Evolutionary conservation across 2,113 vertebrate species (phyloP), one percentile per base, ranked within the genome.

Genomic region (Himantopus leucocephalus): DNA sequence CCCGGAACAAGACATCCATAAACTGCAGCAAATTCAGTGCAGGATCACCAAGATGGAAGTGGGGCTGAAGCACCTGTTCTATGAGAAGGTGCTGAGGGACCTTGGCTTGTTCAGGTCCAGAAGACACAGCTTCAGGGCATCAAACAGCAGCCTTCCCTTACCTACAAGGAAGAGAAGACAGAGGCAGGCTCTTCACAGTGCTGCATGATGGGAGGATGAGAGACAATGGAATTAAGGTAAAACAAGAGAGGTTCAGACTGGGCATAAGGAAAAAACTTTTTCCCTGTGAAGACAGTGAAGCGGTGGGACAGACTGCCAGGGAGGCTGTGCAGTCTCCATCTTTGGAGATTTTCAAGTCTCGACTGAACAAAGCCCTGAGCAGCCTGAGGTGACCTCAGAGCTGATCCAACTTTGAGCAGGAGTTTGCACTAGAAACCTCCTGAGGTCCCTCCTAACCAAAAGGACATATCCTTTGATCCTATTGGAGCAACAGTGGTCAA

Each of bases 21-120:
- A 45, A 27, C 35, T 24, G 14, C 34, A 73, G 41, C 0, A 4
- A 35, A 11, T 43, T 43, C 15, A 62, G 39, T 1, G 2, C 23
- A 56, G 12, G 7, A 62, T 9, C 1, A 2, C 39, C 12, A 4
- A 6, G 21, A 14, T 6, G 34, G 18, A 6, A 47, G 18, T 14
- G 13, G n/a, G 11, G 11, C 4, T 62, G 68, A 47, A 60, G 43
- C 13, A 45, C 12, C 20, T n/a, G 32, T 9, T 13, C 35, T 66
- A 2, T 13, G 17, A n/a, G 35, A n/a, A n/a, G 45, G 56, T 8
- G 3, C 11, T 41, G 72, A 62, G 27, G 34, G 5, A 43, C 14
- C 10, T 59, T 58, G 41, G 32, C 15, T 68, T 59, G 27, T 58
- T 79, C 71, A 63, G 34, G 4, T 7, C 5, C 18, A 58, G 27